Base-by-base conservation (phyloP, 2,797 vertebrate genomes). In the Dermochelys coriacea region DNA sequence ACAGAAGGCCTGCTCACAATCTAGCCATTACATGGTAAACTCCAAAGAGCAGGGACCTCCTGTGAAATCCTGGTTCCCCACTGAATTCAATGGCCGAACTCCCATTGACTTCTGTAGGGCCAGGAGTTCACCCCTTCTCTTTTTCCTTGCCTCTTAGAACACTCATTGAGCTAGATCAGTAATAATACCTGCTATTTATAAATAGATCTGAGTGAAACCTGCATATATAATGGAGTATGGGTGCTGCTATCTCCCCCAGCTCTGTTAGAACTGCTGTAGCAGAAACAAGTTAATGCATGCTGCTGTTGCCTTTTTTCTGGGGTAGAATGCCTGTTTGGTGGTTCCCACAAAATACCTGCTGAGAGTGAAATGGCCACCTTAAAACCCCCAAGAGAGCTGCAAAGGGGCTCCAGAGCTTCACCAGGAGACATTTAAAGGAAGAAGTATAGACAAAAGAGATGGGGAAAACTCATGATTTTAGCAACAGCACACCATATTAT, bases 211-310 rank as follows among this genome's bases (percentile, higher is more conserved):
- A 47, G 11, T 83, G 87, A 75, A 87, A 21, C 84, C 87, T 92
- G 80, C 92, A 95, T 0, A 0, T 37, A 88, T 59, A 77, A 84
- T 93, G 82, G 68, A 31, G 23, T 23, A 18, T 71, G 83, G 68
- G 59, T 6, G 27, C 74, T 7, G 45, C 27, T 49, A 23, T 80
- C 87, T 81, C 52, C 80, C 79, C 91, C 88, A 61, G 91, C 34
- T 84, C 64, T 71, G n/a, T 5, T 71, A 37, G n/a, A n/a, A 71
- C 10, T 23, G 19, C 18, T 37, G n/a, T 71, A 23, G 92, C 86
- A 91, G 81, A 92, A 88, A 91, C 55, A 93, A 89, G 34, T 7
- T 75, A 91, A 86, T 88, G 95, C 68, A 93, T 9, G 21, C 41
- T 0, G 1, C 5, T 7, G 41, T 75, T 74, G 88, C 49, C 45